Percentiles rank a stretch among this genome's conserved stretches.
Evolutionary conservation across 2,113 vertebrate genomes (phyloP).

Genomic region (Malaclemys terrapin): DNA sequence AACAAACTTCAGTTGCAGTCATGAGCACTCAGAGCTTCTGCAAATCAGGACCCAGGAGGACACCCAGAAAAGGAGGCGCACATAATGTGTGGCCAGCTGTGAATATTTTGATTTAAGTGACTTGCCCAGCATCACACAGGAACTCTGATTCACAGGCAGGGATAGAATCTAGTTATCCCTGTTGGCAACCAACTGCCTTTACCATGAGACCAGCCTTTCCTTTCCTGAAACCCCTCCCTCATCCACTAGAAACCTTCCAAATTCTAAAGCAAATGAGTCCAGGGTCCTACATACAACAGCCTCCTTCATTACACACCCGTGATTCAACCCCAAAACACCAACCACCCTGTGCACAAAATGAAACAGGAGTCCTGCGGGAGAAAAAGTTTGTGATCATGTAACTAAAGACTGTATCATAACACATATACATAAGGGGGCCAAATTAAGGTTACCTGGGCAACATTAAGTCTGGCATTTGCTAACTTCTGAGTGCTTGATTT

Average conservation of each 20-base stretch:
- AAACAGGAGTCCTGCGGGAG: not conserved
- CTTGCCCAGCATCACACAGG: not conserved
- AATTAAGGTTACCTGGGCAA: not conserved
- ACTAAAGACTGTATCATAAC: not conserved
- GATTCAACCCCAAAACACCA: not conserved
- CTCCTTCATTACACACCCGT: not conserved
- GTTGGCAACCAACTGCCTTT: not conserved
- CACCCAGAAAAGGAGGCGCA: not conserved
- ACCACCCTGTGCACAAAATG: not conserved
- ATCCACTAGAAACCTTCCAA: not conserved
- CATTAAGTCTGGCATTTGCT: not conserved
- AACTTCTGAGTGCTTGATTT: not conserved
- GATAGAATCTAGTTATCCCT: not conserved
- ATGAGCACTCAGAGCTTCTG: not conserved
- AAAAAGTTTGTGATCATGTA: not conserved
- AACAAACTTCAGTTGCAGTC: not conserved
- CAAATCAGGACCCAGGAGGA: not conserved
- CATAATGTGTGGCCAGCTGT: not conserved
- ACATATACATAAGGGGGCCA: not conserved
- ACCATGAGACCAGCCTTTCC: not conserved
- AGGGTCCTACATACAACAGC: not conserved
- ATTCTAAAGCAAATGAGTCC: not conserved
- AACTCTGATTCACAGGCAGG: not conserved
- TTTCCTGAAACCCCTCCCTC: not conserved
- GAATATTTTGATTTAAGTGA: not conserved